phyloP scores from a whole-genome alignment of 2,888 invertebrate genomes.

The Cerceris rybyensis region DNA sequence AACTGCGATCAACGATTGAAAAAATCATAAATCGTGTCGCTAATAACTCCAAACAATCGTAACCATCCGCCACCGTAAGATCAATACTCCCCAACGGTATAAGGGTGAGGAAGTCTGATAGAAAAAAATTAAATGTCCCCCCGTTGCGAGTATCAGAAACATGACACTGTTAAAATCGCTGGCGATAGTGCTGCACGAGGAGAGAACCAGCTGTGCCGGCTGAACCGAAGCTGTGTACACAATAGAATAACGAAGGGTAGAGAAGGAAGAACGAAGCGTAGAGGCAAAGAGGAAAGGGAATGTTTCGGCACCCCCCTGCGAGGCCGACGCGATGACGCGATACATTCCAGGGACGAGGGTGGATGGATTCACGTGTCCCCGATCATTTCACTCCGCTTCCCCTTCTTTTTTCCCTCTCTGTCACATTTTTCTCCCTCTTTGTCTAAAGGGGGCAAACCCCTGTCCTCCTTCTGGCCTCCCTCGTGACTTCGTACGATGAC shows the following conservation, averaged over 20 bases:
- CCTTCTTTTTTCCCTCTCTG: conserved; percentile 13
- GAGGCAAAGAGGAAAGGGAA: conserved; percentile 18
- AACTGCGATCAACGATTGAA: too few relatives aligned
- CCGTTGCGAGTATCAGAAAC: conserved; percentile 26
- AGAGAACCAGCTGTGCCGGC: conserved; percentile 70
- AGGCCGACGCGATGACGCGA: conserved; percentile 65
- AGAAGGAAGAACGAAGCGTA: conserved; percentile 26
- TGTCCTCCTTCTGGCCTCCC: background rate
- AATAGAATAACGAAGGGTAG: conserved; percentile 56
- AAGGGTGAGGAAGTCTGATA: background rate
- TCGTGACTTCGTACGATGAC: conserved; percentile 28
- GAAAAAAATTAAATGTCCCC: conserved; percentile 54
- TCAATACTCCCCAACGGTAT: background rate
- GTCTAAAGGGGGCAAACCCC: too few relatives aligned
- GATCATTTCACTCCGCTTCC: conserved; percentile 31
- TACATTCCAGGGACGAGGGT: conserved; percentile 72
- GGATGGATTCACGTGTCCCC: conserved; percentile 55
- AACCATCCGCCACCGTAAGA: background rate
- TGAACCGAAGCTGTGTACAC: conserved; percentile 69
- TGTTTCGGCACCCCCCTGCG: conserved; percentile 29
- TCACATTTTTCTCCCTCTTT: too few relatives aligned
- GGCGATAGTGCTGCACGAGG: conserved; percentile 31
- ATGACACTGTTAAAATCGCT: conserved; percentile 43
- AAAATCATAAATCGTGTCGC: too few relatives aligned
- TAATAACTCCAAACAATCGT: background rate